These are phyloP conservation scores for Pristionchus mayeri DNA, from an alignment of 2,888 invertebrate genomes.

Conservation along the genomic window DNA sequence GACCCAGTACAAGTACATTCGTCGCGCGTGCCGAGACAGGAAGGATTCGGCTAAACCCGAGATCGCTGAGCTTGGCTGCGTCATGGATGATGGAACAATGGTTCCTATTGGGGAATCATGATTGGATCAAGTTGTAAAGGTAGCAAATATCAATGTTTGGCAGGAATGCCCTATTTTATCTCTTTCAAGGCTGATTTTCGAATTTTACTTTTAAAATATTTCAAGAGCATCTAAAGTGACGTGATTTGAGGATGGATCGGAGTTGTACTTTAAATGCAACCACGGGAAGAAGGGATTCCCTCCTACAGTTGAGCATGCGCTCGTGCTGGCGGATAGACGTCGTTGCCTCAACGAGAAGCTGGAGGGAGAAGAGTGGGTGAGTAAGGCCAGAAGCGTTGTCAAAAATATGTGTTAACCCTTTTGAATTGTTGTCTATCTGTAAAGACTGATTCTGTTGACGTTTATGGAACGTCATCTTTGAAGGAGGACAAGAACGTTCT, in stretches of 20 bases:
- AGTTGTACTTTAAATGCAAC: too few species aligned
- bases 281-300: too few species aligned
- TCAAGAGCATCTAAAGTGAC: too few species aligned
- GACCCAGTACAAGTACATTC: background rate
- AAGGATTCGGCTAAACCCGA: too few species aligned
- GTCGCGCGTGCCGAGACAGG: background rate
- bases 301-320: too few species aligned
- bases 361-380: background rate
- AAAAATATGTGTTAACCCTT: background rate
- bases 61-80: background rate
- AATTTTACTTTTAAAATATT: too few species aligned
- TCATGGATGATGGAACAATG: background rate
- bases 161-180: too few species aligned
- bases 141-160: too few species aligned
- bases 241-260: too few species aligned
- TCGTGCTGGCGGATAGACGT: too few species aligned
- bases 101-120: too few species aligned
- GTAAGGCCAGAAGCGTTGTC: background rate
- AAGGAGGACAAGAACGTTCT: background rate
- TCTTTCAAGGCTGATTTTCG: too few species aligned
- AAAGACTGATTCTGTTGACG: background rate
- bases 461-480: background rate
- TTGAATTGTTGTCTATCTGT: background rate
- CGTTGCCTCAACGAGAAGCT: background rate
- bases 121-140: background rate